Base-by-base conservation (phyloP, 2,888 invertebrate species). In the Psococerastis gibbosa region DNA sequence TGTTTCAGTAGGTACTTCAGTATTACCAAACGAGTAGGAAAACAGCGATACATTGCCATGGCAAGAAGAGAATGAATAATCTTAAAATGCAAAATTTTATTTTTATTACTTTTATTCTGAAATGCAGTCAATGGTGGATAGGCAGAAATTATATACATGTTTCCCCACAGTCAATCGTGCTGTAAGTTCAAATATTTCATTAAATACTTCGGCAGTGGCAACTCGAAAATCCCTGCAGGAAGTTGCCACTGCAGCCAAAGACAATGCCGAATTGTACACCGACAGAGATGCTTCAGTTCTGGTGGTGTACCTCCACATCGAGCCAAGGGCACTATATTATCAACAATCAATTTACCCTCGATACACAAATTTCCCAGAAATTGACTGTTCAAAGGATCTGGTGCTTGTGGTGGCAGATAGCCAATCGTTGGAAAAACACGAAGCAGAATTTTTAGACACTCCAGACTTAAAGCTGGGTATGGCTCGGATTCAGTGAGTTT, bases 261-360 rank as follows among this genome's bases (percentile, higher is more conserved):
- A 44, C 62, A 57, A 35, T 74, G 63, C 46, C 85, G 68, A 35
- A 85, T 70, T 17, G 62, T 62, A 56, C 82, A 83, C 49, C 84
- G 67, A 52, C 78, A 76, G 2, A 85, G 60, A 59, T 85, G 84
- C 50, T 77, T 78, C 45, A 87, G 61, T 51, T 78, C 76, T n/a
- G 75, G 70, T 2, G 78, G 75, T 46, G 57, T 57, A 4, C 72
- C 49, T 1, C 75, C 75, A 56, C 73, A 75, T 45, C 76, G 64
- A 2, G 68, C 66, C 15, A 64, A 58, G 2, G 76, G 75, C 31
- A 78, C 60, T 22, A 78, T 56, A 52, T 70, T 70, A 50, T 69
- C 70, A 38, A 69, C 60, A 11, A 75, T 54, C 45, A 78, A 63
- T 43, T 67, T 65, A 13, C 13, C 17, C 9, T 34, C 16, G 8